Percentiles rank a stretch among this genome's conserved stretches.
phyloP scores from a whole-genome alignment of 2,797 vertebrate species.

The Aulostomus chinensis region DNA sequence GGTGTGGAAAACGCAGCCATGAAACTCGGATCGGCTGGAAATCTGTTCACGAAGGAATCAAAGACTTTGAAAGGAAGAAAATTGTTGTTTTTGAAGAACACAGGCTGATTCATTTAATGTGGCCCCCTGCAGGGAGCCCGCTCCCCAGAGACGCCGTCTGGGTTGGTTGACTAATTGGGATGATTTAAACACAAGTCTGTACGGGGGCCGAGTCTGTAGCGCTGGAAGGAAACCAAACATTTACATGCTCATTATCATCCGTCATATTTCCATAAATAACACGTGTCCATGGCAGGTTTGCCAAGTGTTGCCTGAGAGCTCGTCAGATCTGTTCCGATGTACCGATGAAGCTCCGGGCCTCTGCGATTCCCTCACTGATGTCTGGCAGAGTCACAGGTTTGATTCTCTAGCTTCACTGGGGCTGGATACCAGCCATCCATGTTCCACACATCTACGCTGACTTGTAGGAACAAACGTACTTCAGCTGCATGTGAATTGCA shows the following conservation, averaged over 20 bases:
- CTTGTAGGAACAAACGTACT: too few relatives aligned
- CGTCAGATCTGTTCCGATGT: too few relatives aligned
- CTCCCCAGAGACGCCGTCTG: conserved; percentile 64
- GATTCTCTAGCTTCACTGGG: too few relatives aligned
- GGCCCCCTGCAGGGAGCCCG: conserved; percentile 62
- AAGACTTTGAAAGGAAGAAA: conserved; percentile 46
- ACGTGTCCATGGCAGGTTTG: conserved; percentile 41
- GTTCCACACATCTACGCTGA: too few relatives aligned
- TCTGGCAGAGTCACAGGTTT: too few relatives aligned
- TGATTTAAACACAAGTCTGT: conserved; percentile 67
- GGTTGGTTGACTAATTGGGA: conserved; percentile 72
- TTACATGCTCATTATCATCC: conserved; percentile 66
- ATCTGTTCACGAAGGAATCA: conserved; percentile 45
- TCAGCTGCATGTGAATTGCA: too few relatives aligned
- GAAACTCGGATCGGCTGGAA: conserved; percentile 48
- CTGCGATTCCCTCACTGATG: too few relatives aligned
- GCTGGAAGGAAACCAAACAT: conserved; percentile 62
- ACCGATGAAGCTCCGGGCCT: too few relatives aligned
- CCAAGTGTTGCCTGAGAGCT: conserved; percentile 34
- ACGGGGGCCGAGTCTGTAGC: conserved; percentile 19
- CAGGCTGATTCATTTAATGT: conserved; percentile 67
- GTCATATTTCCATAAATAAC: conserved; percentile 52
- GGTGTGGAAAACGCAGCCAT: conserved; percentile 39
- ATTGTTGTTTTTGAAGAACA: conserved; percentile 18
- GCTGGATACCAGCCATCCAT: too few relatives aligned